These are phyloP conservation scores for Cephus pygmeus DNA, from an alignment of 2,888 invertebrate genomes.

Conservation along the genomic window DNA sequence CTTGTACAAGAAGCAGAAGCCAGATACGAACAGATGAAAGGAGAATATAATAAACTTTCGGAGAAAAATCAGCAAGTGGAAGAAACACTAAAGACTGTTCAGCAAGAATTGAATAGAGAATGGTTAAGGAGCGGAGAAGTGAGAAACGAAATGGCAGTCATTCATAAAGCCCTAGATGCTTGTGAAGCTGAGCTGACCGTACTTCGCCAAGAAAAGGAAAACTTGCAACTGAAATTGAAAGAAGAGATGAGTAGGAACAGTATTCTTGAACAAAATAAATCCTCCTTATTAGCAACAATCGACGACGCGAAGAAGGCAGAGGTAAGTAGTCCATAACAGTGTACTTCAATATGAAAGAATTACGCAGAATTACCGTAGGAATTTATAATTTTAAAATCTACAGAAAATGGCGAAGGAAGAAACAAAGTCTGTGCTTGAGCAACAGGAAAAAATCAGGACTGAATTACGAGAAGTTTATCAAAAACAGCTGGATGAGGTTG, in stretches of 20 bases:
- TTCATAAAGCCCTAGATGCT: slow-evolving; percentile 59
- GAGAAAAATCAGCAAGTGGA: slow-evolving; percentile 52
- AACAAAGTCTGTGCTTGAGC: slow-evolving; percentile 62
- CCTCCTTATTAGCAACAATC: slow-evolving; percentile 68
- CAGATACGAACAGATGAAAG: slow-evolving; percentile 52
- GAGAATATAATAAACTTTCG: slow-evolving; percentile 48
- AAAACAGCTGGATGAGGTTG: slow-evolving; percentile 82
- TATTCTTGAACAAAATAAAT: slow-evolving; percentile 70
- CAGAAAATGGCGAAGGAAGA: slow-evolving; percentile 67
- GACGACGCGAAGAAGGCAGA: slow-evolving; percentile 68
- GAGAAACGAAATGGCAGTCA: slow-evolving; percentile 56
- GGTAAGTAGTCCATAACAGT: slow-evolving; percentile 39
- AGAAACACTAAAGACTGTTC: slow-evolving; percentile 48
- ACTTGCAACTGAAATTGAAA: slow-evolving; percentile 68
- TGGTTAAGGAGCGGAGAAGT: slow-evolving; percentile 53
- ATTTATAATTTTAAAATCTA: not conserved
- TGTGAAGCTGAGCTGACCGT: slow-evolving; percentile 65
- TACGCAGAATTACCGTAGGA: not conserved
- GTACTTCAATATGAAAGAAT: not conserved
- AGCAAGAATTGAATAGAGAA: slow-evolving; percentile 60
- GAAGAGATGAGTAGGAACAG: slow-evolving; percentile 68
- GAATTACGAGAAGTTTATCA: slow-evolving; percentile 83
- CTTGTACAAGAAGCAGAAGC: slow-evolving; percentile 56
- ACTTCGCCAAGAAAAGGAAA: slow-evolving; percentile 67
- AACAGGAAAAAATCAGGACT: slow-evolving; percentile 73